These are phyloP conservation scores for Halictus quadricinctus DNA, from an alignment of 2,888 invertebrate genomes.

Conservation along the genomic window DNA sequence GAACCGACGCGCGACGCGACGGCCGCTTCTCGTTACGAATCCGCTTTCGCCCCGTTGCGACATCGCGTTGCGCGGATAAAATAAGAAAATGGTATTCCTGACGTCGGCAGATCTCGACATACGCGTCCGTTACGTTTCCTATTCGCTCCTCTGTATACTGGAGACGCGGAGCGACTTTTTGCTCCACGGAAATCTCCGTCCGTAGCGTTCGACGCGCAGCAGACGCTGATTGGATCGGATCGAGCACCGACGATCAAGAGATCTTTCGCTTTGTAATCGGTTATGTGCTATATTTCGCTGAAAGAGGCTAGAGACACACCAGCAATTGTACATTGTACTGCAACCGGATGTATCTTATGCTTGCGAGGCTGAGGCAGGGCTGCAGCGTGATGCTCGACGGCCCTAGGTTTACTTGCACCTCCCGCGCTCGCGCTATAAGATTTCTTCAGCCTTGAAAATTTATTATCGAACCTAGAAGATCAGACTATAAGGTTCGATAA, in stretches of 20 bases:
- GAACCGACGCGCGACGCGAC: neutral
- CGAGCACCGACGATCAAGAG: neutral
- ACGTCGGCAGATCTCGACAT: slow-evolving; percentile 28
- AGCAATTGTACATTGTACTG: slow-evolving; percentile 4
- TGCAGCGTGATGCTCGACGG: neutral
- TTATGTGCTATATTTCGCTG: neutral
- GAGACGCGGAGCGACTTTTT: neutral
- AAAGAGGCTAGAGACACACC: neutral
- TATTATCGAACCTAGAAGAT: no score
- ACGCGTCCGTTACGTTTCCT: slow-evolving; percentile 1
- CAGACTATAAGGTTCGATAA: no score
- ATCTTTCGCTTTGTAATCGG: neutral
- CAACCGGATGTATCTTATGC: slow-evolving; percentile 4
- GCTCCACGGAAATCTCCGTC: neutral
- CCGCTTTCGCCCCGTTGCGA: neutral
- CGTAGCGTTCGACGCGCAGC: neutral
- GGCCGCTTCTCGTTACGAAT: slow-evolving; percentile 9
- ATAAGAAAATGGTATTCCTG: slow-evolving; percentile 28
- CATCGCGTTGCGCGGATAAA: neutral
- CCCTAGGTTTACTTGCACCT: neutral
- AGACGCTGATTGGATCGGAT: neutral
- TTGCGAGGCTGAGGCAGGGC: slow-evolving; percentile 1
- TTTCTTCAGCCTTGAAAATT: neutral
- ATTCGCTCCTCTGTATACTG: neutral
- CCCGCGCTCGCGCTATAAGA: neutral